These are phyloP conservation scores for Melanotaenia nigrans DNA, from an alignment of 2,797 vertebrate genomes.

Conservation along the genomic window DNA sequence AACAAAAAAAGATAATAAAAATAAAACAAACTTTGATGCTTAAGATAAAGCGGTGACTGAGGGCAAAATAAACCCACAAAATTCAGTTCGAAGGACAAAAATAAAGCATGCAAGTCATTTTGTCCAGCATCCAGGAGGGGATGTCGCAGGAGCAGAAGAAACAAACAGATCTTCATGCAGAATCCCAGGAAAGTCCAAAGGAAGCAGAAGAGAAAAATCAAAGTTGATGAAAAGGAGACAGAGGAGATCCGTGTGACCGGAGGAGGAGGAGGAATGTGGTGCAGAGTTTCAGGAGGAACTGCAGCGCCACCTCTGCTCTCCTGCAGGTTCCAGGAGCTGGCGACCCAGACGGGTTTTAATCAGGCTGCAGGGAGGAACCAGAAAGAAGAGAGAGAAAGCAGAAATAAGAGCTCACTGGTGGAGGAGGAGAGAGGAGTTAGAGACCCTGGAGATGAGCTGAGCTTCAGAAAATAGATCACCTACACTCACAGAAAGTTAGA, in stretches of 20 bases:
- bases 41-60: not conserved
- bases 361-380: conserved; percentile 92
- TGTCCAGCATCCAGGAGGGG: conserved; percentile 7
- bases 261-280: conserved; percentile 82
- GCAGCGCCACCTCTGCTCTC: conserved; percentile 89
- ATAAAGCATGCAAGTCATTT: conserved; percentile 64
- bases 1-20: conserved; percentile 50
- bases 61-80: conserved; percentile 14
- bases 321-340: conserved; percentile 88
- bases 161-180: conserved; percentile 41
- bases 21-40: conserved; percentile 37
- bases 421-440: conserved; percentile 30
- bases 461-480: conserved; percentile 13
- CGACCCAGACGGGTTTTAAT: conserved; percentile 92
- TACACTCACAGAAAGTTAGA: not conserved
- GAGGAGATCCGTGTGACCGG: conserved; percentile 54
- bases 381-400: conserved; percentile 78
- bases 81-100: conserved; percentile 15
- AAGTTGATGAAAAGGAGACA: conserved; percentile 54
- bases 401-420: conserved; percentile 65
- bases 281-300: conserved; percentile 89
- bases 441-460: conserved; percentile 32
- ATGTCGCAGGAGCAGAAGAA: conserved; percentile 28
- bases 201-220: conserved; percentile 34
- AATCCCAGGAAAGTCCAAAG: conserved; percentile 37